A percentile compares a stretch with the other conserved stretches of the same genome.
These are phyloP conservation scores for Nyctibius grandis DNA, from an alignment of 2,797 vertebrate species.

Conservation along the genomic window DNA sequence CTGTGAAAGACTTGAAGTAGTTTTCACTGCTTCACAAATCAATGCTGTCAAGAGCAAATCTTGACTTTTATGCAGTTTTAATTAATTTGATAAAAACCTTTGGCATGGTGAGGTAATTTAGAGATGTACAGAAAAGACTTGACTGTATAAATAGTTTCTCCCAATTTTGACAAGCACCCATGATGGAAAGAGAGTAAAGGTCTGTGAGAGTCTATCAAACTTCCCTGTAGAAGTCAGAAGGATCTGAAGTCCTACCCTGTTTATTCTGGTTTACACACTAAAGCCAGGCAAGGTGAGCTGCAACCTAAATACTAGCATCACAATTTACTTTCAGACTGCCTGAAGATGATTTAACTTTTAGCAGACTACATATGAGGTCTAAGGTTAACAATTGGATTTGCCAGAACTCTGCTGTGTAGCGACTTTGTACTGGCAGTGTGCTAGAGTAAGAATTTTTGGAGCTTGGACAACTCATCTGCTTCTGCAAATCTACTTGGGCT, in stretches of 20 bases:
- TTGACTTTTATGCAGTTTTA: slow-evolving; percentile 36
- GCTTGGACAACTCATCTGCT: not conserved
- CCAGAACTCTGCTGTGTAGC: not conserved
- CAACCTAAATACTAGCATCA: not conserved
- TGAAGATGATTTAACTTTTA: not conserved
- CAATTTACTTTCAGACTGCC: not conserved
- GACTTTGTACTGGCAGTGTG: not conserved
- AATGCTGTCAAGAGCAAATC: slow-evolving; percentile 16
- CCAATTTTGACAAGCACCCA: not conserved
- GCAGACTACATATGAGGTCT: not conserved
- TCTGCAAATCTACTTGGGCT: not conserved
- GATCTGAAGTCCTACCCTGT: not conserved
- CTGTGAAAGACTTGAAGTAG: slow-evolving; percentile 2
- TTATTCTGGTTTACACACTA: not conserved
- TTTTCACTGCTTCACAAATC: slow-evolving; percentile 25
- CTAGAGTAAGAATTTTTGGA: not conserved
- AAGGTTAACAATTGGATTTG: not conserved
- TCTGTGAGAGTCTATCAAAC: not conserved
- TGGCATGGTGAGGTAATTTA: not conserved
- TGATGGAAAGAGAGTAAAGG: not conserved
- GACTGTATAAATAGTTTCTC: not conserved
- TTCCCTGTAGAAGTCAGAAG: not conserved
- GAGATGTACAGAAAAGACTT: not conserved
- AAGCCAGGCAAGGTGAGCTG: not conserved
- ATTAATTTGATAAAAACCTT: slow-evolving; percentile 46